Evolutionary conservation across 2,888 invertebrate genomes (phyloP), one percentile per base, ranked within the genome.

Genomic region (Sepioteuthis lessoniana): DNA sequence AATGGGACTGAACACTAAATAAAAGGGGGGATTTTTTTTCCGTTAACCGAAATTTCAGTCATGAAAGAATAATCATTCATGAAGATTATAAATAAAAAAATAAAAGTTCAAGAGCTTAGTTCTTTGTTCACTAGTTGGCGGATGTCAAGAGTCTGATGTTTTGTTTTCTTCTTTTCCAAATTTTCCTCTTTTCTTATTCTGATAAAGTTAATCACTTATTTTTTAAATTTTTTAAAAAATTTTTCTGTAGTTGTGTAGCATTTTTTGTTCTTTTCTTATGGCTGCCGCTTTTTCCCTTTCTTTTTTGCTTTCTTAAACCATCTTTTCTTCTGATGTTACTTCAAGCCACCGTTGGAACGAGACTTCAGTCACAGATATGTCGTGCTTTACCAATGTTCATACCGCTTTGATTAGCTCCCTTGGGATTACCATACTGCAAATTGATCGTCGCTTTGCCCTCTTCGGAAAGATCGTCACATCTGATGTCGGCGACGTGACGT

Each of bases 401-500:
- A 37, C 97, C 97, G 37, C 94, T 94, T 94, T 97, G 96, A 46
- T 95, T 95, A 28, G 96, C 97, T 35, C 95, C 96, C 94, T 95
- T 94, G 94, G 96, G 96, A 60, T 95, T 94, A n/a, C 96, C 96
- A 31, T 96, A 95, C 94, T 97, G 97, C n/a, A 96, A 95, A 94
- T 95, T 96, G 94, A 96, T 96, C 46, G 96, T 94, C 19, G 95
- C 95, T 90, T 96, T 95, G 28, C 96, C 95, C 1, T 95, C 96
- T 42, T 95, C 94, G 42, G 94, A 94, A 91, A 95, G 95, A 76
- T 96, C 95, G 46, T 96, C 96, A 16, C 95, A 95, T 47, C 95
- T 94, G 94, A 96, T 96, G 94, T 96, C 96, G 25, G 96, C 95
- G 92, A 96, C 95, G 94, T 97, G 96, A 5, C 97, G 95, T n/a